Evolutionary conservation across 2,113 vertebrate species (phyloP).

Genomic region (Neopipo cinnamomea): DNA sequence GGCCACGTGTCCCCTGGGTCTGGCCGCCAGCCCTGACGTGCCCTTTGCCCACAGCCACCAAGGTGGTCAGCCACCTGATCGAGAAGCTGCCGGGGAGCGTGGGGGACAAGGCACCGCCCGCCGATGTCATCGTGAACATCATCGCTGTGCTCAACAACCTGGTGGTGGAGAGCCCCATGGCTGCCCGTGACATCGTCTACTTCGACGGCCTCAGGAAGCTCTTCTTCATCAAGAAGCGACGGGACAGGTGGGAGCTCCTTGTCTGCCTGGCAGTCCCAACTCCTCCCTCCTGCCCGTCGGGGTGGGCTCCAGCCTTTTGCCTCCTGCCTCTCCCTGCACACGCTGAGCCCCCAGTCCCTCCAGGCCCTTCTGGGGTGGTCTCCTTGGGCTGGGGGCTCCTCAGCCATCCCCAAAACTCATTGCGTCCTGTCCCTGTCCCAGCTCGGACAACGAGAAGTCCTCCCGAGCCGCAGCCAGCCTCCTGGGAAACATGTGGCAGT

Average conservation of each 20-base stretch:
- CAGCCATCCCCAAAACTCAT: background rate
- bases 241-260: constrained; percentile 78
- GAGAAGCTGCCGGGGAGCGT: constrained; percentile 84
- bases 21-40: background rate
- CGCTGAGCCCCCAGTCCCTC: fast-evolving
- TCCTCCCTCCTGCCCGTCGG: too few relatives aligned
- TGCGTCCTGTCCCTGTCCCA: constrained; percentile 8
- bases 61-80: constrained; percentile 86
- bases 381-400: background rate
- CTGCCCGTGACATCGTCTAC: constrained; percentile 88
- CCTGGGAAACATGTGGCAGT: constrained; percentile 92
- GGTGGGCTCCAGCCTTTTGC: background rate
- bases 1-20: fast-evolving
- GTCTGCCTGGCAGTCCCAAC: too few relatives aligned
- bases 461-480: constrained; percentile 86
- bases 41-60: constrained; percentile 78
- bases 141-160: constrained; percentile 90
- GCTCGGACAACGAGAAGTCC: constrained; percentile 77
- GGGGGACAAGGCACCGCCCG: constrained; percentile 77
- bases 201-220: constrained; percentile 92
- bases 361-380: fast-evolving
- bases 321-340: background rate
- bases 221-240: constrained; percentile 87
- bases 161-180: constrained; percentile 85
- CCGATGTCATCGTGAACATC: constrained; percentile 88